Percentiles rank a stretch among this genome's conserved stretches.
phyloP scores from a whole-genome alignment of 2,888 invertebrate species.

The Adela reaumurella region DNA sequence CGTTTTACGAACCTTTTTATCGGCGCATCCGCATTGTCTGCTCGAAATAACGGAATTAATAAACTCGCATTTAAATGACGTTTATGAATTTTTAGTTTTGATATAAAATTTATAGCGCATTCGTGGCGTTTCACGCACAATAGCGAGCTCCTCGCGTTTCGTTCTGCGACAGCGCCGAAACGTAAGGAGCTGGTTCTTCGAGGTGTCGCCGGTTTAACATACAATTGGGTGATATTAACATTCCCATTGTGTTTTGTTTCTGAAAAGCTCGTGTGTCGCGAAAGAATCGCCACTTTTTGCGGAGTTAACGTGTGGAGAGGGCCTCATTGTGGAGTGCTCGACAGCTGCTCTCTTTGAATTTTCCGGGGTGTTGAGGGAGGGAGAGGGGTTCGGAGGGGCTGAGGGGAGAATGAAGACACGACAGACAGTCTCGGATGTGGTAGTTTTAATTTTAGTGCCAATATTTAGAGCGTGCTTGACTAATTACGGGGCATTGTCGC shows the following conservation, averaged over 20 bases:
- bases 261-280: not conserved
- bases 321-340: not conserved
- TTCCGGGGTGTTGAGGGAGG: no score
- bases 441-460: not conserved
- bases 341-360: not conserved
- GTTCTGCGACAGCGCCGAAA: not conserved
- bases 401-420: no score
- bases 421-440: no score
- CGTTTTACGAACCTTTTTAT: not conserved
- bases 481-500: not conserved
- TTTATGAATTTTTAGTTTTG: constrained; percentile 30
- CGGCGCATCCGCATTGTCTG: not conserved
- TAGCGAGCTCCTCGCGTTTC: not conserved
- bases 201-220: constrained; percentile 29
- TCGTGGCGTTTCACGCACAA: constrained; percentile 12
- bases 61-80: constrained; percentile 13
- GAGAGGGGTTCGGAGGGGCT: no score
- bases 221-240: constrained; percentile 45
- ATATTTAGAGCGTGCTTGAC: not conserved
- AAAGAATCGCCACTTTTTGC: not conserved
- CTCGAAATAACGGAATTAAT: not conserved
- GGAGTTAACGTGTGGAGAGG: not conserved
- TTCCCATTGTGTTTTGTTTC: constrained; percentile 26
- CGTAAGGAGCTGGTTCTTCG: not conserved
- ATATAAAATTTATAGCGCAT: constrained; percentile 39